Evolutionary conservation across 1,140 invertebrate genomes (phyloP).

Genomic region (Apis laboriosa): DNA sequence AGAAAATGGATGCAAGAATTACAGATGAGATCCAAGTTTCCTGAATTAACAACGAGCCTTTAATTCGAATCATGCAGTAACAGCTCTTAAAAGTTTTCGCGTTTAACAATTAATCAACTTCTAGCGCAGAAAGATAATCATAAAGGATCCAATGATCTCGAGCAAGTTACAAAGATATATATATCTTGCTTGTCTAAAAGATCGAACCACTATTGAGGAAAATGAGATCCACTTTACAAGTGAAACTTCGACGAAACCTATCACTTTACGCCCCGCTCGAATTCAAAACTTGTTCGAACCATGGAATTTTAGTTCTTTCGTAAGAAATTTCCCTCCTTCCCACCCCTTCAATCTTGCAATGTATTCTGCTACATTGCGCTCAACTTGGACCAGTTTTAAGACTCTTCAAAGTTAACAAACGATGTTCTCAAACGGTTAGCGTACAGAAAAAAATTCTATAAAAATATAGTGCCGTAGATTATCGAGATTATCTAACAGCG

Average conservation of each 20-base stretch:
- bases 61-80: neutral
- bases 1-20: neutral
- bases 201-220: constrained; percentile 5
- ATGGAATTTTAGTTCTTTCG: neutral
- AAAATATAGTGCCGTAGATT: no score
- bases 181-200: neutral
- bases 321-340: neutral
- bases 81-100: neutral
- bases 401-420: neutral
- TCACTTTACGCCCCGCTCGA: neutral
- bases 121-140: neutral
- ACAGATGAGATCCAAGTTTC: neutral
- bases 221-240: constrained; percentile 3
- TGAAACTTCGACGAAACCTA: neutral
- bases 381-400: neutral
- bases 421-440: no score
- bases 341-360: neutral
- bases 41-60: neutral
- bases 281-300: neutral
- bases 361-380: neutral
- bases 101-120: neutral
- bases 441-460: no score
- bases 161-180: neutral
- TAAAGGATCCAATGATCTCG: neutral
- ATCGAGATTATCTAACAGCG: no score